phyloP scores from a whole-genome alignment of 2,888 invertebrate genomes.

The Scelioninae gen. 1 region DNA sequence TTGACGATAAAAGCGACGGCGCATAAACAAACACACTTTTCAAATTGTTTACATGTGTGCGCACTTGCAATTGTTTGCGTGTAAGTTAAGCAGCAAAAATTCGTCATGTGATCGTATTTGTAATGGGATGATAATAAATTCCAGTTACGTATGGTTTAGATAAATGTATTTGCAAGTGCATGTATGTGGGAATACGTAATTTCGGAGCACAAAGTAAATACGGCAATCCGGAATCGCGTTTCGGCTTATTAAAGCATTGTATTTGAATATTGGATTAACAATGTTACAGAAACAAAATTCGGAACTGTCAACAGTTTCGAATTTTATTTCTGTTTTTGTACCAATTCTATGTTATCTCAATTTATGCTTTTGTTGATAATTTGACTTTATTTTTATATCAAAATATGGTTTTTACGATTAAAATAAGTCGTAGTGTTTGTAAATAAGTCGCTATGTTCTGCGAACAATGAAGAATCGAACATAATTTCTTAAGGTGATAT shows the following conservation, averaged over 20 bases:
- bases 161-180: constrained; percentile 11
- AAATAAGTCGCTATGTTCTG: too few species aligned
- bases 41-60: constrained; percentile 6
- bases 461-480: too few species aligned
- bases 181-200: constrained; percentile 8
- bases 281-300: too few species aligned
- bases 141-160: constrained; percentile 15
- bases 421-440: too few species aligned
- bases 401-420: too few species aligned
- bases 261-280: constrained; percentile 1
- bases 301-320: too few species aligned
- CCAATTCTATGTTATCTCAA: neutral
- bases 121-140: constrained; percentile 38
- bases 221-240: neutral
- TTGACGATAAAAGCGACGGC: too few species aligned
- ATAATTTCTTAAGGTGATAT: too few species aligned
- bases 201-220: constrained; percentile 6
- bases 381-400: too few species aligned
- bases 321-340: neutral
- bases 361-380: too few species aligned
- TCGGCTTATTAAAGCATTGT: constrained; percentile 4
- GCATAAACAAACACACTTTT: neutral
- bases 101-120: constrained; percentile 24
- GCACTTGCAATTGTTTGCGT: neutral
- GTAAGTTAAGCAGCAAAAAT: neutral